A percentile compares a stretch with the other conserved stretches of the same genome.
Conservation (phyloP, 1,140 invertebrate genomes). For the Triops longicaudatus region DNA sequence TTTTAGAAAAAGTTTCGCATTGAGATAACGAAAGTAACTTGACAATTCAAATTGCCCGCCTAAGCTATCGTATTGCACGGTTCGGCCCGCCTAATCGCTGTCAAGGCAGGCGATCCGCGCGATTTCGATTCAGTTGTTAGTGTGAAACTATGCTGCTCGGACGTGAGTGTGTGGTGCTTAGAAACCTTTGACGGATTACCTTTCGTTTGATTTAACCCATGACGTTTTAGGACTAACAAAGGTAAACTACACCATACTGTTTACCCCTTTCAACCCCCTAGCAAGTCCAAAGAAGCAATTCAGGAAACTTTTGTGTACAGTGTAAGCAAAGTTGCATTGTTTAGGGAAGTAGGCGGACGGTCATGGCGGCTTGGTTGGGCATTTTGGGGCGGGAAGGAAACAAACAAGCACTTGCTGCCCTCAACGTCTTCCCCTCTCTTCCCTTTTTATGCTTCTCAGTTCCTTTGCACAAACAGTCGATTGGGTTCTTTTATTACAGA, state of each 20-base stretch:
- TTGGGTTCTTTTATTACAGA: no score
- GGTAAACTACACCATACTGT: background rate
- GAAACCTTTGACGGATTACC: conserved; percentile 1
- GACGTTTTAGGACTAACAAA: background rate
- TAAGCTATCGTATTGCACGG: background rate
- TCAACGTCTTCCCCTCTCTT: background rate
- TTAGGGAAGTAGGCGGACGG: background rate
- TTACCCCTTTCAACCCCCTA: no score
- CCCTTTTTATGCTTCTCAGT: no score
- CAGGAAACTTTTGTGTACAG: no score
- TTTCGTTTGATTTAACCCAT: background rate
- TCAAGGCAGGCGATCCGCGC: background rate
- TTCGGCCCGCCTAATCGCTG: background rate
- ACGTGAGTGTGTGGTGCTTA: background rate
- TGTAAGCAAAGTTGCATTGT: background rate
- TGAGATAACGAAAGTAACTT: no score
- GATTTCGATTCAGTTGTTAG: conserved; percentile 8
- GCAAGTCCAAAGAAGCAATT: no score
- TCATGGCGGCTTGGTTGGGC: background rate
- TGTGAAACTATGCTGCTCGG: background rate
- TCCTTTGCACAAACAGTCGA: no score
- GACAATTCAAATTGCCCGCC: background rate
- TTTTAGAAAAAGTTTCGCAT: no score
- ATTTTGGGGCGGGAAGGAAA: conserved; percentile 8
- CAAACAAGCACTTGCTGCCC: background rate